Percentiles rank a stretch among this genome's conserved stretches.
Conservation (phyloP, 2,797 vertebrate genomes). For the Liasis olivaceus region DNA sequence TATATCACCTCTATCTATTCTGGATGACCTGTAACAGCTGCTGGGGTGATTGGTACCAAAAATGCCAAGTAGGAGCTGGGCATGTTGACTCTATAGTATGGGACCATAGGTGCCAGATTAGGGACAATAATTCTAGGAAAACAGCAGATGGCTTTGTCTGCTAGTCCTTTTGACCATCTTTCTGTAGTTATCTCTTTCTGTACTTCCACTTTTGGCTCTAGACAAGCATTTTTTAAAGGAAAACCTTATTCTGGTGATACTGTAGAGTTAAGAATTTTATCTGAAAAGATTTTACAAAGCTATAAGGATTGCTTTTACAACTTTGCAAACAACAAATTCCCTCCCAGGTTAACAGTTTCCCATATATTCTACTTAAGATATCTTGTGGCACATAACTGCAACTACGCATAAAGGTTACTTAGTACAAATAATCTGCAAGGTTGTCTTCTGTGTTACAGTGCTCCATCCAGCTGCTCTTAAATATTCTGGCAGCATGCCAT, state of each 20-base stretch:
- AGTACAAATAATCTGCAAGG: neutral
- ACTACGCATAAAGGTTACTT: neutral
- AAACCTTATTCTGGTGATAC: neutral
- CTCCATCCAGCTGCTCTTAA: neutral
- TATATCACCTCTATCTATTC: neutral
- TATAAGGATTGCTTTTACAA: neutral
- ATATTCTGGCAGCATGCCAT: neutral
- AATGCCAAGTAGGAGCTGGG: neutral
- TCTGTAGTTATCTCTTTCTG: neutral
- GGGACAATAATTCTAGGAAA: neutral
- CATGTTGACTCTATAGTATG: neutral
- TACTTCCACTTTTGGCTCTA: neutral
- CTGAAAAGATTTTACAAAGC: neutral
- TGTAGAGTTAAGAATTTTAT: neutral
- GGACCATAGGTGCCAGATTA: neutral
- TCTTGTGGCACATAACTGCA: neutral
- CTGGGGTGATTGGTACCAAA: neutral
- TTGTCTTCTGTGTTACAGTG: neutral
- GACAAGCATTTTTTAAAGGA: neutral
- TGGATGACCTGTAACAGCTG: neutral
- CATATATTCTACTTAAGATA: neutral
- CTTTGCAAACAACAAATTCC: neutral
- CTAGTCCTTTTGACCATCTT: neutral
- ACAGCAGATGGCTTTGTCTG: neutral
- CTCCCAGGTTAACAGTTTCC: neutral